Percentiles rank a stretch among this genome's conserved stretches.
Evolutionary conservation across 2,888 invertebrate genomes (phyloP).

Genomic region (Homarus gammarus): DNA sequence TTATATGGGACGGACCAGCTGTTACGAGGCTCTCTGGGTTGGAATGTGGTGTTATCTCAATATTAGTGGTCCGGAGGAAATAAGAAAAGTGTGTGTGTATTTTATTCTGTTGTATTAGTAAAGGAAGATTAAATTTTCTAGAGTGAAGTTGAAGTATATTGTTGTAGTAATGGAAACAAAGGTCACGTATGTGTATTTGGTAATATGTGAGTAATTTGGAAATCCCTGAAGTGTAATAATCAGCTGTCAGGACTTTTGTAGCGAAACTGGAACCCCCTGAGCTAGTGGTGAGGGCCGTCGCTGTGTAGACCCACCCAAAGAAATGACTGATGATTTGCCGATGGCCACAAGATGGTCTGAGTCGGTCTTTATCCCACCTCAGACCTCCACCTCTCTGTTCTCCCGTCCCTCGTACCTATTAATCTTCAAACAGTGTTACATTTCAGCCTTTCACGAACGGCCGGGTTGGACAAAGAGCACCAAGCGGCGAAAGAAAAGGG

Average conservation of each 20-base stretch:
- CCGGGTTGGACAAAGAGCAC: slow-evolving; percentile 43
- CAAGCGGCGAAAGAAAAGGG: slow-evolving; percentile 67
- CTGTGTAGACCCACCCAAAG: slow-evolving; percentile 26
- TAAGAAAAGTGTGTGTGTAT: not conserved
- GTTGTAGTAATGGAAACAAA: too few species aligned
- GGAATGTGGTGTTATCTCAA: not conserved
- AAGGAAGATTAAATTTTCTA: not conserved
- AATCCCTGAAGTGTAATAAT: slow-evolving; percentile 5
- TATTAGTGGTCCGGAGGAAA: not conserved
- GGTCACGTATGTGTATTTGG: too few species aligned
- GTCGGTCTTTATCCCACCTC: slow-evolving; percentile 58
- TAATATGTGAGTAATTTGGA: not conserved
- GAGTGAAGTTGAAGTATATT: too few species aligned
- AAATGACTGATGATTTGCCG: slow-evolving; percentile 57
- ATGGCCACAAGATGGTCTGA: slow-evolving; percentile 39
- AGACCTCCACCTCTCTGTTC: slow-evolving; percentile 38
- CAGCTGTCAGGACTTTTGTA: slow-evolving; percentile 10
- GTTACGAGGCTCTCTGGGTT: not conserved
- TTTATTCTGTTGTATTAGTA: not conserved
- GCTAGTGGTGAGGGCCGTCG: slow-evolving; percentile 15
- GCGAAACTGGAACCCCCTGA: slow-evolving; percentile 12
- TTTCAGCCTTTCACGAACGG: slow-evolving; percentile 59
- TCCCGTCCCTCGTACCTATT: slow-evolving; percentile 45
- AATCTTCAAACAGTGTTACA: slow-evolving; percentile 72
- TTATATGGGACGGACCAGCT: not conserved